Conservation (phyloP, 2,888 invertebrate species). For the Dynastes maya region DNA sequence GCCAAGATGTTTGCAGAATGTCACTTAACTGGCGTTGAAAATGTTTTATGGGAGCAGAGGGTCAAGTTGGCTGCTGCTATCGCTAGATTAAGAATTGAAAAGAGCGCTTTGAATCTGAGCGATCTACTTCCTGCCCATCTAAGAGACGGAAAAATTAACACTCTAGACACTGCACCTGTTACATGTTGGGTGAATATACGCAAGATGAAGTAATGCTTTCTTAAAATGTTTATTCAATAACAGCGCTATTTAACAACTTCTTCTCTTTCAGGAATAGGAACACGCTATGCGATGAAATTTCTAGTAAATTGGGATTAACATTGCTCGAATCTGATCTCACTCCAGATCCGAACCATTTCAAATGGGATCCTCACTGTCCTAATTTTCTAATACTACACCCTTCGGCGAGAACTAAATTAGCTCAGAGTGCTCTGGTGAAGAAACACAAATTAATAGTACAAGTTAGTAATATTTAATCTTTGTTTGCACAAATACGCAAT, state of each 20-base stretch:
- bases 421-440: conserved; percentile 74
- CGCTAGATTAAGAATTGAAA: conserved; percentile 82
- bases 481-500: too few species aligned
- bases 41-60: conserved; percentile 77
- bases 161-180: conserved; percentile 72
- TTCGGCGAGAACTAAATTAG: conserved; percentile 72
- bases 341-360: conserved; percentile 62
- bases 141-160: conserved; percentile 79
- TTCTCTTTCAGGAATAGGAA: conserved; percentile 43
- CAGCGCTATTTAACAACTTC: neutral
- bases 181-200: conserved; percentile 89
- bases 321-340: conserved; percentile 58
- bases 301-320: conserved; percentile 58
- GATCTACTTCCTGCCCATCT: conserved; percentile 83
- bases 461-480: conserved; percentile 64
- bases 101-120: conserved; percentile 79
- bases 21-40: conserved; percentile 73
- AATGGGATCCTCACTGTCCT: conserved; percentile 71
- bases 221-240: conserved; percentile 50
- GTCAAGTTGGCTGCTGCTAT: conserved; percentile 84
- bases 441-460: conserved; percentile 75
- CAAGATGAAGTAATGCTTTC: conserved; percentile 74
- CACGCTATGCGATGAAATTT: conserved; percentile 40
- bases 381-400: conserved; percentile 74
- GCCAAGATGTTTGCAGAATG: conserved; percentile 63